Evolutionary conservation across 2,888 invertebrate species (phyloP), one percentile per base, ranked within the genome.

Genomic region (Tiphia femorata): DNA sequence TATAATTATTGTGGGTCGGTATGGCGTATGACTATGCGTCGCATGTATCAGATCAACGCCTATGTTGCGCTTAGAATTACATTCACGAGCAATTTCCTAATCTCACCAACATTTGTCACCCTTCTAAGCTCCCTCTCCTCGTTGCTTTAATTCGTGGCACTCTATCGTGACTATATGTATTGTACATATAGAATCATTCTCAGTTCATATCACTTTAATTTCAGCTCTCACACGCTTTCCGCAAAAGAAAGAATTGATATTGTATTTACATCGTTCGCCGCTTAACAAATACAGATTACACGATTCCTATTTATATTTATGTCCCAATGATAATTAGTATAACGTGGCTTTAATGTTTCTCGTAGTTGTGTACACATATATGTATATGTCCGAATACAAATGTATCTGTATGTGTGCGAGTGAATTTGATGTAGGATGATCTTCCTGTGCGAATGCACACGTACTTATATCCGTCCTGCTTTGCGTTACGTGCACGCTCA

Each of bases 231-330:
- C 44, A 38, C 54, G 60, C 41, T 55, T 51, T 44, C 57, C 58
- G 66, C 58, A 54, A 58, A 46, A 54, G 58, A 43, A 35, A 47
- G 27, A 29, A 44, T 40, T 42, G 57, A 50, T 60, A 54, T 58
- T 68, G 59, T 81, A 82, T 81, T 77, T 82, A 82, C 81, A 82
- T 79, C 70, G 72, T 79, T 76, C 73, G 72, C 71, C 73, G 72
- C 70, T 72, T 73, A 76, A 77, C 77, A 75, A 48, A 73, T 75
- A 75, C 67, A 67, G 72, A 65, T 75, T 76, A 77, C 72, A 77
- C 72, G 67, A 33, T 70, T 72, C 70, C 72, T 79, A 78, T 80
- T 75, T 75, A 79, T 77, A 77, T 73, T 73, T 73, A 72, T 75
- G 73, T 58, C 69, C 66, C 69, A 72, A 67, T 72, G 69, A 75